These are phyloP conservation scores for Ectemnius cavifrons DNA, from an alignment of 2,888 invertebrate species.

Conservation along the genomic window DNA sequence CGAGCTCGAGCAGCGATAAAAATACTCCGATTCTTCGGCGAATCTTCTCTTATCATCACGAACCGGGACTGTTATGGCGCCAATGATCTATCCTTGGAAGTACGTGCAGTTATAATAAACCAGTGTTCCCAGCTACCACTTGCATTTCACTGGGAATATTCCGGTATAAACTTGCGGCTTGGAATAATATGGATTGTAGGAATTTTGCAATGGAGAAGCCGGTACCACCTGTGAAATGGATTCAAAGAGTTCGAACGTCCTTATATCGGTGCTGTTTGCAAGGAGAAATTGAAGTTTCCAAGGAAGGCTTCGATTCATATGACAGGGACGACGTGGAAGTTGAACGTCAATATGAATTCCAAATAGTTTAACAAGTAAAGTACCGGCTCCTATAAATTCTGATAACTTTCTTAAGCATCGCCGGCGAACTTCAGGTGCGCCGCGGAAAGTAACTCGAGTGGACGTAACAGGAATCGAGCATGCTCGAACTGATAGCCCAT, in stretches of 20 bases:
- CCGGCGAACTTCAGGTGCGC: background rate
- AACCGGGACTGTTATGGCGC: too few species aligned
- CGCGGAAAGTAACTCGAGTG: background rate
- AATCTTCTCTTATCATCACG: too few species aligned
- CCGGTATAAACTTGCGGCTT: too few species aligned
- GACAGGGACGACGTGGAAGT: background rate
- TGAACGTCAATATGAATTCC: slow-evolving; percentile 3
- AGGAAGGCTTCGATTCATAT: background rate
- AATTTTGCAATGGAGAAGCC: too few species aligned
- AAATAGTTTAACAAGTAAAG: slow-evolving; percentile 4
- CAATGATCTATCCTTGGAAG: too few species aligned
- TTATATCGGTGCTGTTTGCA: background rate
- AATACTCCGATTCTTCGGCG: too few species aligned
- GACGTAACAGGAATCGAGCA: slow-evolving; percentile 1
- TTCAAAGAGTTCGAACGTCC: too few species aligned
- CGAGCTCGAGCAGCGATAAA: background rate
- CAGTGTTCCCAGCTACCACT: too few species aligned
- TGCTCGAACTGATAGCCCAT: background rate
- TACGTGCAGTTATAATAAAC: too few species aligned
- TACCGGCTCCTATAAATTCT: slow-evolving; percentile 3
- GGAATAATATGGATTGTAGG: too few species aligned
- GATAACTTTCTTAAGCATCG: slow-evolving; percentile 6
- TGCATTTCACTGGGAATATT: too few species aligned
- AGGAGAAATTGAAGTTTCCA: background rate
- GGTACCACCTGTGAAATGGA: too few species aligned